A percentile compares a stretch with the other conserved stretches of the same genome.
phyloP scores from a whole-genome alignment of 1,140 invertebrate genomes.

The Coptotermes formosanus region DNA sequence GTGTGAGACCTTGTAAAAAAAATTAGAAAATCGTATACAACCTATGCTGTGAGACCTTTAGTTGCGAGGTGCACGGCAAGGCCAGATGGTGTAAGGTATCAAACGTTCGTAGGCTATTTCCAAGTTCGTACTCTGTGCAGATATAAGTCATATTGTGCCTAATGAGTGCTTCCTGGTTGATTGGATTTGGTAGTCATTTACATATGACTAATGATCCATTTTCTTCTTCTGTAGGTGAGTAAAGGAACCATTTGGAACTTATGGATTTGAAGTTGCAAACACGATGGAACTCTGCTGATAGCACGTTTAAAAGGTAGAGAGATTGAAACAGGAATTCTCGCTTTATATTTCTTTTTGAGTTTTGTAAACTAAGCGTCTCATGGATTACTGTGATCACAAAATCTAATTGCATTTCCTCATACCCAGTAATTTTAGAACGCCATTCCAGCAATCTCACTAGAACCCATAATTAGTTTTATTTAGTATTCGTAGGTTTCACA shows the following conservation, averaged over 20 bases:
- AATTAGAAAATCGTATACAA: too few species aligned
- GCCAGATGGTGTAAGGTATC: too few species aligned
- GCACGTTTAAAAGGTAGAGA: background rate
- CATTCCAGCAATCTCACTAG: background rate
- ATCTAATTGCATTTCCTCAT: slow-evolving; percentile 7
- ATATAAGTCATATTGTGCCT: too few species aligned
- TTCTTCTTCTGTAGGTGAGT: background rate
- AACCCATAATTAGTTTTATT: background rate
- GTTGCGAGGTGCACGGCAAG: too few species aligned
- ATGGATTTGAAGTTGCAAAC: background rate
- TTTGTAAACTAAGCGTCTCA: background rate
- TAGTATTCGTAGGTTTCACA: background rate
- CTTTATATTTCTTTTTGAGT: background rate
- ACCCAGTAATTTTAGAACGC: background rate
- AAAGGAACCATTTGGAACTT: background rate
- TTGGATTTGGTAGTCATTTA: too few species aligned
- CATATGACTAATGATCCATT: too few species aligned
- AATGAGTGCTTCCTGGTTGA: too few species aligned
- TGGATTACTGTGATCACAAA: background rate
- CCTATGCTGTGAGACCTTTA: too few species aligned
- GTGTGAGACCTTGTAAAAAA: too few species aligned
- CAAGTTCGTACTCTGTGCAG: too few species aligned
- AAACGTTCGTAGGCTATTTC: too few species aligned
- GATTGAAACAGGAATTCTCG: background rate
- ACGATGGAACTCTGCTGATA: background rate